Conservation (phyloP, 2,113 vertebrate species). For the Mirza zaza region DNA sequence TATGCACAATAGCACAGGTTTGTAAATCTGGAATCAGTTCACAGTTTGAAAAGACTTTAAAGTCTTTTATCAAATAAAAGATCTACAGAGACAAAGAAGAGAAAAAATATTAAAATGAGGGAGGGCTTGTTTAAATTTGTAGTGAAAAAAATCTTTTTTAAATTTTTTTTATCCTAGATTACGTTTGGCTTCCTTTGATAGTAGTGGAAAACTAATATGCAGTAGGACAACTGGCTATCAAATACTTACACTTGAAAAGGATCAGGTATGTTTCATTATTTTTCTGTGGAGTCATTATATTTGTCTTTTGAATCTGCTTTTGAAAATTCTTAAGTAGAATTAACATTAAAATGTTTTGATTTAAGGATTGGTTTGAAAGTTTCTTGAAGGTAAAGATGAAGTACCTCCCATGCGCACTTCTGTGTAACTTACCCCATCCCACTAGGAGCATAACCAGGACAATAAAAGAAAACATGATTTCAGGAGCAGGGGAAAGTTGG, state of each 20-base stretch:
- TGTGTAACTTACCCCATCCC: not conserved
- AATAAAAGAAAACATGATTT: not conserved
- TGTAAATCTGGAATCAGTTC: slow-evolving; percentile 17
- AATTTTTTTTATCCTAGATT: slow-evolving; percentile 84
- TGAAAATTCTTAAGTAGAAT: slow-evolving; percentile 24
- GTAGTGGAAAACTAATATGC: slow-evolving; percentile 92
- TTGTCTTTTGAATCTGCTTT: slow-evolving; percentile 41
- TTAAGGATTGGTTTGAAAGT: slow-evolving; percentile 9
- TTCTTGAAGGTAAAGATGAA: slow-evolving; percentile 8
- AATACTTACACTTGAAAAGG: slow-evolving; percentile 95
- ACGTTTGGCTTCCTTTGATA: slow-evolving; percentile 94
- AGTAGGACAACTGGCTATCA: slow-evolving; percentile 95
- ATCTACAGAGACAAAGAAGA: not conserved
- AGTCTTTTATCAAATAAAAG: not conserved
- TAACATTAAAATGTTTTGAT: slow-evolving; percentile 33
- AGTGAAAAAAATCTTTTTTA: not conserved
- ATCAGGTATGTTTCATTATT: slow-evolving; percentile 89
- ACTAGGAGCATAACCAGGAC: not conserved
- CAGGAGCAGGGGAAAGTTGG: not conserved
- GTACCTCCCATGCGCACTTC: not conserved
- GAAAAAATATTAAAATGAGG: not conserved
- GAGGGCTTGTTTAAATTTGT: not conserved
- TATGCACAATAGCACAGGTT: not conserved
- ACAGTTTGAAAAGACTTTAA: not conserved
- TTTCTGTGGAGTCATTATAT: slow-evolving; percentile 5